phyloP scores from a whole-genome alignment of 2,888 invertebrate species.

The Nasonovia ribisnigri region DNA sequence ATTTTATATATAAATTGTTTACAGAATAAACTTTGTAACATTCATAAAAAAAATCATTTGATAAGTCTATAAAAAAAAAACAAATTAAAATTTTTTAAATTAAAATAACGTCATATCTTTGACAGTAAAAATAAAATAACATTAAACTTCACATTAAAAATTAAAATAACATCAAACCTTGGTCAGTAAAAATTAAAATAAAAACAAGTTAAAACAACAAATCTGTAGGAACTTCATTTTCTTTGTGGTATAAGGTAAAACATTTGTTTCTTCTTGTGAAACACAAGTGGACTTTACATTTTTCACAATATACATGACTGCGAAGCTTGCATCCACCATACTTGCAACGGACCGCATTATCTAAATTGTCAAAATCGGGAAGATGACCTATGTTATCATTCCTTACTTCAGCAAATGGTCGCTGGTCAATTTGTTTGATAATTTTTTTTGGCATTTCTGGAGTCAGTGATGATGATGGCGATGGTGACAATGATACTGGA shows the following conservation, averaged over 20 bases:
- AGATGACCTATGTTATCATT: not conserved
- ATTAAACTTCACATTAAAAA: not conserved
- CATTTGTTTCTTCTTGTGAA: conserved; percentile 3
- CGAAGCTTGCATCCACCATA: not conserved
- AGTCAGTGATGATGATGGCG: not conserved
- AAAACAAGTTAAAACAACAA: too few species aligned
- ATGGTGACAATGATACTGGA: not conserved
- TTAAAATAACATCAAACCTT: too few species aligned
- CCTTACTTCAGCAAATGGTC: not conserved
- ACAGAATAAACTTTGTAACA: too few species aligned
- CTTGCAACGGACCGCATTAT: not conserved
- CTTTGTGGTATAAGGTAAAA: not conserved
- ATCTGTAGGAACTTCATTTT: not conserved
- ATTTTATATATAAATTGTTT: too few species aligned
- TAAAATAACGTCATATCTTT: not conserved
- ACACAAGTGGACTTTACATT: conserved; percentile 16
- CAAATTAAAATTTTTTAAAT: too few species aligned
- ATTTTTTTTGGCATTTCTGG: not conserved
- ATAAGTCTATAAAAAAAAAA: too few species aligned
- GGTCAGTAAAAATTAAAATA: too few species aligned
- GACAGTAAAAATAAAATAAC: not conserved
- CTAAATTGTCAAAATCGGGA: not conserved
- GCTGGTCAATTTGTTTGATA: not conserved
- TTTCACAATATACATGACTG: not conserved
- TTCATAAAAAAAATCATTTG: too few species aligned